These are phyloP conservation scores for Salvelinus alpinus DNA, from an alignment of 2,113 vertebrate genomes.

Conservation along the genomic window DNA sequence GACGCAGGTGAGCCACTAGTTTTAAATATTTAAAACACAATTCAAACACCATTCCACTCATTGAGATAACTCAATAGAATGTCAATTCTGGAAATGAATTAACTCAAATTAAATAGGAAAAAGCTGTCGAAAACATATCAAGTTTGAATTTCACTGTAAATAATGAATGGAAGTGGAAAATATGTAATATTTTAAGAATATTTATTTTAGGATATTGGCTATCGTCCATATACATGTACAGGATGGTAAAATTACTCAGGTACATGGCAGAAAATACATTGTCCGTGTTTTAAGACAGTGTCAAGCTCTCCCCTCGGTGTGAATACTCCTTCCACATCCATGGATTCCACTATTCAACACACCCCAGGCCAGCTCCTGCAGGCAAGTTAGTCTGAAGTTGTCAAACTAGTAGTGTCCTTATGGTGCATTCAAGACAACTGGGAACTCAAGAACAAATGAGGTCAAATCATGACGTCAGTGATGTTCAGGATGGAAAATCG, in stretches of 20 bases:
- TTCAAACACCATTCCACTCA: no score
- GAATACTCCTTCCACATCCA: no score
- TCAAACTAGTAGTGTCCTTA: no score
- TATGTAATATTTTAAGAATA: neutral
- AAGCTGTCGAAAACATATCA: neutral
- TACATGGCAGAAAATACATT: neutral
- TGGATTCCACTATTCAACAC: no score
- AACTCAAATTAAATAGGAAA: neutral
- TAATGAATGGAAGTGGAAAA: neutral
- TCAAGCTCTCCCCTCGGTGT: no score
- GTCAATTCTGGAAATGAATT: neutral
- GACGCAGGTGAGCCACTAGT: constrained; percentile 16
- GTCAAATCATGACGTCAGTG: no score
- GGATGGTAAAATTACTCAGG: neutral
- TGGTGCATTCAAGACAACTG: no score
- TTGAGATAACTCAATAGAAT: neutral
- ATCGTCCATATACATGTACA: constrained; percentile 1
- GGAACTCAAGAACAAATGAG: no score
- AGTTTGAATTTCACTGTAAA: neutral
- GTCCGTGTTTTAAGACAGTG: neutral
- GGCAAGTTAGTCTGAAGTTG: no score
- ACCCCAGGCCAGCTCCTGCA: no score
- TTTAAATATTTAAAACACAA: constrained; percentile 56
- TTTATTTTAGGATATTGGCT: constrained; percentile 15
- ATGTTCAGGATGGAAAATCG: no score